These are phyloP conservation scores for Bujurquina vittata DNA, from an alignment of 2,113 vertebrate genomes.

Conservation along the genomic window DNA sequence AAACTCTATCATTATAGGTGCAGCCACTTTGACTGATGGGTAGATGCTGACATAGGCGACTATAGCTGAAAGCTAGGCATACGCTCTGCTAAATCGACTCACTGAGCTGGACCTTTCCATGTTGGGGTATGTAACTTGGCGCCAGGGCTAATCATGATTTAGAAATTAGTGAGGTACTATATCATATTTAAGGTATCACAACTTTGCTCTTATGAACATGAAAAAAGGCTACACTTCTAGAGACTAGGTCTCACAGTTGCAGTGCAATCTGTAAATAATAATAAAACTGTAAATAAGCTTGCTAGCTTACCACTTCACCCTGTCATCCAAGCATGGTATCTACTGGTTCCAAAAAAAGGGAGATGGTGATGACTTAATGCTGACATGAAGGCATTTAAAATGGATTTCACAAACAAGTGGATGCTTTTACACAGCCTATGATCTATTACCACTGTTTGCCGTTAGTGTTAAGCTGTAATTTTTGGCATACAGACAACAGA, in stretches of 20 bases:
- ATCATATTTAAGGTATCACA: not conserved
- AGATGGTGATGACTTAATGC: not conserved
- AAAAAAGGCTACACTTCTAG: not conserved
- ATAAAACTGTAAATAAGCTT: not conserved
- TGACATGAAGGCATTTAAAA: not conserved
- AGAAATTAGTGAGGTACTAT: not conserved
- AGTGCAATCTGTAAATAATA: not conserved
- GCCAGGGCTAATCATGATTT: too few relatives aligned
- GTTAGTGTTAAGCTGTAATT: slow-evolving; percentile 19
- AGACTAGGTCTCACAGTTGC: too few relatives aligned
- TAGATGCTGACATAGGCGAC: too few relatives aligned
- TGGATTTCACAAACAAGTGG: not conserved
- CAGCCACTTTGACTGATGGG: too few relatives aligned
- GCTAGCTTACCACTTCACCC: not conserved
- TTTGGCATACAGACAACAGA: slow-evolving; percentile 28
- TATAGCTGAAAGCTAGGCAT: too few relatives aligned
- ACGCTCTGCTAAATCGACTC: too few relatives aligned
- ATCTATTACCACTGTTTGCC: not conserved
- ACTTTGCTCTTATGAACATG: not conserved
- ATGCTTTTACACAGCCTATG: not conserved
- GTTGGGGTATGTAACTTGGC: too few relatives aligned
- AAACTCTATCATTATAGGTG: too few relatives aligned
- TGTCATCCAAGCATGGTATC: not conserved
- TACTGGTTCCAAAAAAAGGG: not conserved
- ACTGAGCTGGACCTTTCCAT: too few relatives aligned